phyloP scores from a whole-genome alignment of 1,140 invertebrate genomes.

The Drosophila orena region DNA sequence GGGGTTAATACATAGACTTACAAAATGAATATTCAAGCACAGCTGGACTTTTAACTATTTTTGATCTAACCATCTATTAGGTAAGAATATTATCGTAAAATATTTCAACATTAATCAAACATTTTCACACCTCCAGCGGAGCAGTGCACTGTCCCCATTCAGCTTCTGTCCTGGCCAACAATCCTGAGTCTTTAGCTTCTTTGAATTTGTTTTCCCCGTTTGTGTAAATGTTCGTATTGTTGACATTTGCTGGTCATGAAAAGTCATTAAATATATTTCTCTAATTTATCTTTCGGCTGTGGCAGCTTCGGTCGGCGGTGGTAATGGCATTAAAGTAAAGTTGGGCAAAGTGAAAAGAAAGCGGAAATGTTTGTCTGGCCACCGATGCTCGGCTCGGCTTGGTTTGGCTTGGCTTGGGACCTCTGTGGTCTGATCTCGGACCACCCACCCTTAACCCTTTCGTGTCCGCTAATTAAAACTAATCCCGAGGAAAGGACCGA shows the following conservation, averaged over 20 bases:
- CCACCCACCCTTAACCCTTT: constrained; percentile 51
- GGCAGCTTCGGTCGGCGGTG: constrained; percentile 58
- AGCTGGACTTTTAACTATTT: neutral
- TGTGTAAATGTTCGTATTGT: constrained; percentile 74
- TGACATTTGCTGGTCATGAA: constrained; percentile 82
- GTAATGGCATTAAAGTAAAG: constrained; percentile 72
- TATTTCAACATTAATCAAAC: constrained; percentile 74
- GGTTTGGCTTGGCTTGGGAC: constrained; percentile 4
- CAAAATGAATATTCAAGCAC: neutral
- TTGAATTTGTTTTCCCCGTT: constrained; percentile 48
- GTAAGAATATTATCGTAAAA: constrained; percentile 26
- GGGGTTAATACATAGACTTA: too few relatives aligned
- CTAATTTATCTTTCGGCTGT: constrained; percentile 77
- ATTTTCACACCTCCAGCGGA: constrained; percentile 74
- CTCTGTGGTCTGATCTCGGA: constrained; percentile 31
- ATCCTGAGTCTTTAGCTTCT: constrained; percentile 58
- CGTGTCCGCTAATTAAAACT: constrained; percentile 72
- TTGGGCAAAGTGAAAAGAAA: constrained; percentile 47
- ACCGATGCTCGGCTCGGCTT: constrained; percentile 10
- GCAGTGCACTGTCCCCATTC: constrained; percentile 16
- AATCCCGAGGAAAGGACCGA: constrained; percentile 55
- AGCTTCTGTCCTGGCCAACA: constrained; percentile 44
- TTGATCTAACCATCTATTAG: neutral
- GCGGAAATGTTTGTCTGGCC: constrained; percentile 55
- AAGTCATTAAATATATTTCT: constrained; percentile 84